phyloP scores from a whole-genome alignment of 2,888 invertebrate species.

The Phragmatobia fuliginosa region DNA sequence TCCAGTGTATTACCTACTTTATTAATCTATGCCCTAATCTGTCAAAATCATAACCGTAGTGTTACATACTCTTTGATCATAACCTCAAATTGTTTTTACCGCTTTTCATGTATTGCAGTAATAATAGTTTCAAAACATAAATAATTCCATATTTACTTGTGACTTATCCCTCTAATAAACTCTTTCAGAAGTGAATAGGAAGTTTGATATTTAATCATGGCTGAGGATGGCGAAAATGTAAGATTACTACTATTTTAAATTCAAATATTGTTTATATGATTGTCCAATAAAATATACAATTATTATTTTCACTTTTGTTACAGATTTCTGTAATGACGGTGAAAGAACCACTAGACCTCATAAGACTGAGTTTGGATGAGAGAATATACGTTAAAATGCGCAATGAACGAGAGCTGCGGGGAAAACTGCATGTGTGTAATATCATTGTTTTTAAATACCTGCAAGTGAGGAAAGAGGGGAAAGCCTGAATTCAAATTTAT shows the following conservation, averaged over 20 bases:
- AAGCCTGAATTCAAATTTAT: too few species aligned
- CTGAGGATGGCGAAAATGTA: constrained; percentile 82
- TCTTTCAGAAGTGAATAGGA: neutral
- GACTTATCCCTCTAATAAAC: neutral
- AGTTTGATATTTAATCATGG: constrained; percentile 57
- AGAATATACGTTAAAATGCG: constrained; percentile 99
- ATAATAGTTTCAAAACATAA: too few species aligned
- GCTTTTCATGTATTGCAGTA: neutral
- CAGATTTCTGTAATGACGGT: constrained; percentile 96
- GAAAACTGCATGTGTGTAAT: constrained; percentile 94
- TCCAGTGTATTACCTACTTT: too few species aligned
- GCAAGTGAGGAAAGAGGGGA: neutral
- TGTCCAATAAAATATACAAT: neutral
- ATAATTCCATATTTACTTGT: neutral
- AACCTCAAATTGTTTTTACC: constrained; percentile 2
- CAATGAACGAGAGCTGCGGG: constrained; percentile 98
- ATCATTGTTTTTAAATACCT: neutral
- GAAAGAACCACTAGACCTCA: constrained; percentile 98
- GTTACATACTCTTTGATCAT: too few species aligned
- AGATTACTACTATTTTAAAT: constrained; percentile 39
- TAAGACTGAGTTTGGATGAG: constrained; percentile 98
- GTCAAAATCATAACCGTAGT: constrained; percentile 11
- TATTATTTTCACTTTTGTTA: constrained; percentile 51
- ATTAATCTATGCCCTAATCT: neutral
- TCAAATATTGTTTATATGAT: neutral